These are phyloP conservation scores for Myotis findleyi DNA, from an alignment of 2,797 vertebrate species.

Conservation along the genomic window DNA sequence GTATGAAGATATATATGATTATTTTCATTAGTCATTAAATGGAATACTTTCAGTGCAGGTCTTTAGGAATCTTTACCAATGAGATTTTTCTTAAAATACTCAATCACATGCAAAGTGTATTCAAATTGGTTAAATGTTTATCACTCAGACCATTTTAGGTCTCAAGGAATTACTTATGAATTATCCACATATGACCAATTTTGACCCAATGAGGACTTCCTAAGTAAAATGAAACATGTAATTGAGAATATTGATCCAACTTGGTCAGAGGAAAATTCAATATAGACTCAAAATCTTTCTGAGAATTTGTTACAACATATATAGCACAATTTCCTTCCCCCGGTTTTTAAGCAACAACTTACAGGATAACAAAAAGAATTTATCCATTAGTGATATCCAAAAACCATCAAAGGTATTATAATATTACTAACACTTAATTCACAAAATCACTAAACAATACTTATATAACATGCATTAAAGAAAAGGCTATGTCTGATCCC, in stretches of 20 bases:
- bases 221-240: background rate
- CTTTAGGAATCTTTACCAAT: conserved; percentile 23
- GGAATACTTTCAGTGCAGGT: background rate
- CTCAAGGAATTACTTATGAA: background rate
- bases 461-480: conserved; percentile 15
- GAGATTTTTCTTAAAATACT: conserved; percentile 20
- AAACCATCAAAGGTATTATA: background rate
- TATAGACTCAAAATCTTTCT: background rate
- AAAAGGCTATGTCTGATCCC: conserved; percentile 23
- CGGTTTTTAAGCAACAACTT: conserved; percentile 49
- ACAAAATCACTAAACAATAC: conserved; percentile 71
- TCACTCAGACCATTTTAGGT: background rate
- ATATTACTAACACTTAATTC: conserved; percentile 73
- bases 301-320: conserved; percentile 54
- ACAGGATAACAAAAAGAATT: conserved; percentile 1
- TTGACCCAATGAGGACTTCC: background rate
- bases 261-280: conserved; percentile 11
- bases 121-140: conserved; percentile 16
- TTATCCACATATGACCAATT: background rate
- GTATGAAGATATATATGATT: accelerated
- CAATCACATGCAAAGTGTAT: background rate
- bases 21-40: background rate
- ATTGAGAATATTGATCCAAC: background rate
- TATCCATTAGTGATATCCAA: background rate
- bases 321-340: background rate